These are phyloP conservation scores for Xiphophorus birchmanni DNA, from an alignment of 2,797 vertebrate species.

Conservation along the genomic window DNA sequence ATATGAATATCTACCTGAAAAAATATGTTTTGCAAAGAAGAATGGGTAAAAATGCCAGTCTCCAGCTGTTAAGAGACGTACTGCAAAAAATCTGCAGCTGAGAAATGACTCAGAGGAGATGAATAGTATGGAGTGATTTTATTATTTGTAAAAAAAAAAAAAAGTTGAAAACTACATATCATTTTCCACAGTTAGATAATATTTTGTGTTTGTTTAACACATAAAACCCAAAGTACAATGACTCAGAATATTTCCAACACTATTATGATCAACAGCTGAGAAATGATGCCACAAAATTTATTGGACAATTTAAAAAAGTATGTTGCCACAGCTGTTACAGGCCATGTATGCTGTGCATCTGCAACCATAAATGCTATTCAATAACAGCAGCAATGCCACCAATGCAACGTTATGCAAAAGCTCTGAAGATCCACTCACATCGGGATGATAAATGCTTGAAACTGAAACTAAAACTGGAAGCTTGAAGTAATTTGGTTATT, in stretches of 20 bases:
- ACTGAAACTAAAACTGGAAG: neutral
- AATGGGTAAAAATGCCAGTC: neutral
- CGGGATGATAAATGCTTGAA: neutral
- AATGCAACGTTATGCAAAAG: neutral
- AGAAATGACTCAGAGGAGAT: neutral
- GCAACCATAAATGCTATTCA: neutral
- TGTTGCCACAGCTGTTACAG: neutral
- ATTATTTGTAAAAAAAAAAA: too few relatives aligned
- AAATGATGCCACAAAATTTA: neutral
- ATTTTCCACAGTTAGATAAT: neutral
- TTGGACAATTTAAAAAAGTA: neutral
- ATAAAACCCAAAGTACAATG: neutral
- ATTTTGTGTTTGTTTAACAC: neutral
- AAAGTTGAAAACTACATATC: neutral
- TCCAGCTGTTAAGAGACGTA: neutral
- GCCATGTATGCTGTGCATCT: neutral
- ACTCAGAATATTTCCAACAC: neutral
- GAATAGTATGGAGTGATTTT: neutral
- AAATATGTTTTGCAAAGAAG: neutral
- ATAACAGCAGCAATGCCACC: neutral
- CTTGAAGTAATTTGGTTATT: neutral
- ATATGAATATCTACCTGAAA: neutral
- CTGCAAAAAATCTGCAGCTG: neutral
- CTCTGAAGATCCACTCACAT: neutral
- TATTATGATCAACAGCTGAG: neutral